Conservation (phyloP, 2,888 invertebrate genomes). For the Stenodema calcarata region DNA sequence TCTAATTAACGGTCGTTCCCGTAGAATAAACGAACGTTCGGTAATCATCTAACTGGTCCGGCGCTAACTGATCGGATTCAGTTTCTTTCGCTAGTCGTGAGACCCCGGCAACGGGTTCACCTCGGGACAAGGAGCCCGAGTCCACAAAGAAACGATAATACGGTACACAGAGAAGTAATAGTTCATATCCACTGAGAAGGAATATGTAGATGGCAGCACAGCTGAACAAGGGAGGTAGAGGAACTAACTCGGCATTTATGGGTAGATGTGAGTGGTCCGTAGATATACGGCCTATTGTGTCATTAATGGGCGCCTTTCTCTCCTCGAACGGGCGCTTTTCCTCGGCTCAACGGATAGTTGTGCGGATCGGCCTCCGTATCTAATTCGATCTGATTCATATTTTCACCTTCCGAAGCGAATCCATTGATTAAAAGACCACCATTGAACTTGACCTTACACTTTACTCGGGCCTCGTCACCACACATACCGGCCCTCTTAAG, state of each 20-base stretch:
- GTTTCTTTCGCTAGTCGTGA: not conserved
- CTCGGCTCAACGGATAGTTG: not conserved
- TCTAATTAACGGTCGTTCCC: not conserved
- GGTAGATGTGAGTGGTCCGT: not conserved
- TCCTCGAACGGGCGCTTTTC: not conserved
- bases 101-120: not conserved
- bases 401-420: too few relatives aligned
- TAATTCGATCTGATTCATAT: not conserved
- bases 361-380: not conserved
- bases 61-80: slow-evolving; percentile 13
- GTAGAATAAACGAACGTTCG: not conserved
- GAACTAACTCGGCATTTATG: not conserved
- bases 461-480: too few relatives aligned
- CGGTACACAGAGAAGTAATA: not conserved
- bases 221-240: not conserved
- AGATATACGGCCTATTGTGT: not conserved
- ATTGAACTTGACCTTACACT: too few relatives aligned
- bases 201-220: not conserved
- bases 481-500: too few relatives aligned
- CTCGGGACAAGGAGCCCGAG: not conserved
- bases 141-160: not conserved
- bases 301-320: not conserved
- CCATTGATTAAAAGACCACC: too few relatives aligned
- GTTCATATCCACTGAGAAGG: not conserved
- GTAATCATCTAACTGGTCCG: not conserved